phyloP scores from a whole-genome alignment of 1,140 invertebrate species.

The Drosophila truncata region DNA sequence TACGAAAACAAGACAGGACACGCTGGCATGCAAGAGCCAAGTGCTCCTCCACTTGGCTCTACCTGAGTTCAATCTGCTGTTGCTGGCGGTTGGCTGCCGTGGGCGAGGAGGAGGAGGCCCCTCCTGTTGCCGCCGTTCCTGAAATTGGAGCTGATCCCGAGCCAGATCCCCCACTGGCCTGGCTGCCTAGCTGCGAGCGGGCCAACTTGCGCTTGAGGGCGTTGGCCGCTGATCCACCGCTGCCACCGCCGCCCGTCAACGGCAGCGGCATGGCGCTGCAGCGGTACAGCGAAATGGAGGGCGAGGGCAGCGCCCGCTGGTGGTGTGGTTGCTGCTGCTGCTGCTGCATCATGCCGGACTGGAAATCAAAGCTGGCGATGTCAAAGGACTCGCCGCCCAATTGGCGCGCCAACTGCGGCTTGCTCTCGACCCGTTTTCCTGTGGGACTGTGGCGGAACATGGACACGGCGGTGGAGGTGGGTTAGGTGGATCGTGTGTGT shows the following conservation, averaged over 20 bases:
- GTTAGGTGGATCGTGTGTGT: constrained; percentile 41
- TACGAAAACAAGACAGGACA: constrained; percentile 49
- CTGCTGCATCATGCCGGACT: constrained; percentile 90
- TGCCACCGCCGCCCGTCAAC: constrained; percentile 33
- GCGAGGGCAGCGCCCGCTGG: constrained; percentile 79
- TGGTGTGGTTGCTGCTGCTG: constrained; percentile 43
- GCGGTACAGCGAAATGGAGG: constrained; percentile 78
- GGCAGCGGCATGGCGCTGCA: constrained; percentile 65
- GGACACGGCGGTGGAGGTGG: constrained; percentile 52
- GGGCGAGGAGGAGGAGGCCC: constrained; percentile 18
- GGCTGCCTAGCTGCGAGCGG: constrained; percentile 44
- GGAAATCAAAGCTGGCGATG: constrained; percentile 93
- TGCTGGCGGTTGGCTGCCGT: constrained; percentile 57
- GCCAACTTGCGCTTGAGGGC: constrained; percentile 76
- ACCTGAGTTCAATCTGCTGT: constrained; percentile 83
- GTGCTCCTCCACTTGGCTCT: constrained; percentile 70
- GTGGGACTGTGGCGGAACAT: constrained; percentile 64
- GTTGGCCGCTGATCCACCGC: constrained; percentile 40
- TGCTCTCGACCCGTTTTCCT: constrained; percentile 93
- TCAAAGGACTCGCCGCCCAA: constrained; percentile 89
- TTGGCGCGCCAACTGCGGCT: constrained; percentile 87
- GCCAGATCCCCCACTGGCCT: constrained; percentile 17
- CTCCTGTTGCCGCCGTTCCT: constrained; percentile 22
- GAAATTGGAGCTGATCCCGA: constrained; percentile 42
- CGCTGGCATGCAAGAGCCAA: constrained; percentile 72